Evolutionary conservation across 2,888 invertebrate species (phyloP), one percentile per base, ranked within the genome.

Genomic region (Crioceris asparagi): DNA sequence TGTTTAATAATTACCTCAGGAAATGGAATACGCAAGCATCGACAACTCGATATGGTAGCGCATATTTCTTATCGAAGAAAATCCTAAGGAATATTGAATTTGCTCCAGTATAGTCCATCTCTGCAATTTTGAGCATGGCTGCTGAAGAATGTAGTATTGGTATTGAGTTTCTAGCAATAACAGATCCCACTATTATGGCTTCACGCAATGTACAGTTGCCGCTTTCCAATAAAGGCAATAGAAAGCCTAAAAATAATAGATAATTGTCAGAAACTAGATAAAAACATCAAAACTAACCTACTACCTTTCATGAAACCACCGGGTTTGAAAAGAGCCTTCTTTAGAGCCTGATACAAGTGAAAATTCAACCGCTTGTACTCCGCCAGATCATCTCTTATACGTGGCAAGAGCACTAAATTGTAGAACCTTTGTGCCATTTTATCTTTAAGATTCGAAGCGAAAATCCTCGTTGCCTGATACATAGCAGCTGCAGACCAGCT

Each of bases 401-500:
- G 72, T 0, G 98, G 98, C 27, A 97, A 64, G 8, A 99, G 65
- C n/a, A 94, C 86, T 39, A 92, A 68, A 65, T 91, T 92, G 57
- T 83, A 93, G 66, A 93, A 96, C 27, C 93, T 70, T 60, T 97
- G 96, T 0, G 94, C 93, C 91, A 94, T 92, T 55, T 86, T 83
- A 48, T 92, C 91, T 55, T 92, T 93, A 21, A 97, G 69, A 62
- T 94, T 94, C 1, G 97, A 94, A n/a, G 91, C 83, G 64, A 98
- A 99, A 53, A 97, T 86, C 57, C 96, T 72, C 1, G 90, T 92
- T 1, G 87, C 92, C 66, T 81, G 93, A 63, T 92, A 96, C 85
- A 98, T 87, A 1, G 96, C 88, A 29, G 97, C 96, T 12, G 98
- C 94, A 36, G 91, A 86, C 98, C 98, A 99, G 27, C 75, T 78